phyloP scores from a whole-genome alignment of 2,888 invertebrate genomes.

The Heteromurus nitidus region DNA sequence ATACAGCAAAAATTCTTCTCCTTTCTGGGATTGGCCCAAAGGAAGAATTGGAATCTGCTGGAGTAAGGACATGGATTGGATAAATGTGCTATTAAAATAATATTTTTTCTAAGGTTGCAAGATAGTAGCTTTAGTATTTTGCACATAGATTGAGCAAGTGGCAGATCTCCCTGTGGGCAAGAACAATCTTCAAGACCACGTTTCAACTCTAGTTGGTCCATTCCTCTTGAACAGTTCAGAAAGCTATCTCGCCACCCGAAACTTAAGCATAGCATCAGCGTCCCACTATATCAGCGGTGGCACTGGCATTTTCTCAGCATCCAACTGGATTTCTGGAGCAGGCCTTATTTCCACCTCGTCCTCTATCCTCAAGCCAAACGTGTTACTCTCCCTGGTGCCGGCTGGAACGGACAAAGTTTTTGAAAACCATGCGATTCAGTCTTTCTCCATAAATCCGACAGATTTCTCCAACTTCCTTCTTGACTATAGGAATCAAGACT shows the following conservation, averaged over 20 bases:
- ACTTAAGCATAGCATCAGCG: background rate
- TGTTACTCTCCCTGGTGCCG: background rate
- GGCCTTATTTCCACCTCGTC: constrained; percentile 14
- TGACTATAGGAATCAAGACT: constrained; percentile 11
- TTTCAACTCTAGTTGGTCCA: constrained; percentile 62
- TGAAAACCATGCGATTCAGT: background rate
- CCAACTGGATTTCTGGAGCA: background rate
- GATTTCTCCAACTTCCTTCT: background rate
- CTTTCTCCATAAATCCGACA: background rate
- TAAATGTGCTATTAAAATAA: too few species aligned
- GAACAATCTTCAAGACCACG: constrained; percentile 67
- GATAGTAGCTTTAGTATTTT: background rate
- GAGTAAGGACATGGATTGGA: too few species aligned
- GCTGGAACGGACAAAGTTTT: background rate
- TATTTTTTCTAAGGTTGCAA: background rate
- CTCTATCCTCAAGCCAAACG: constrained; percentile 34
- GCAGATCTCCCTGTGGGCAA: constrained; percentile 68
- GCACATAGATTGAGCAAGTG: constrained; percentile 2
- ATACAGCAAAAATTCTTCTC: constrained; percentile 57
- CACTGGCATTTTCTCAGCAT: constrained; percentile 4
- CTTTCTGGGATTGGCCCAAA: constrained; percentile 63
- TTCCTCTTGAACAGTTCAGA: constrained; percentile 46
- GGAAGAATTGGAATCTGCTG: constrained; percentile 37
- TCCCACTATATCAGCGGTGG: background rate
- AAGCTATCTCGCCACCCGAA: background rate